Percentiles rank a stretch among this genome's conserved stretches.
Conservation (phyloP, 2,888 invertebrate genomes). For the Mythimna lalbum region DNA sequence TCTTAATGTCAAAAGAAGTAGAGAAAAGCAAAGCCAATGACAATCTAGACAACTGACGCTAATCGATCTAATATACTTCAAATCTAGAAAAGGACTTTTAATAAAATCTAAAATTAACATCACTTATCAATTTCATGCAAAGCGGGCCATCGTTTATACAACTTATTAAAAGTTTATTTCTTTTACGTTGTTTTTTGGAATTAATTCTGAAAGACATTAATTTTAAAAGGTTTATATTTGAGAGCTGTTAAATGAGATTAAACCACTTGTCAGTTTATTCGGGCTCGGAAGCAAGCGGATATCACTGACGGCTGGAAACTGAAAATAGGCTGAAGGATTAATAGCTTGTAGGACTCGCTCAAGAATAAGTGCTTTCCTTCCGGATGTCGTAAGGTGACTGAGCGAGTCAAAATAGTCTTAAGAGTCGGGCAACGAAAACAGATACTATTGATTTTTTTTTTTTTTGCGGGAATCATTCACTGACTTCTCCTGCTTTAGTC, state of each 20-base stretch:
- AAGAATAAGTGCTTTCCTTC: conserved; percentile 15
- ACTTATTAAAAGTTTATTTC: conserved; percentile 23
- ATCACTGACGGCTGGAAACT: not conserved
- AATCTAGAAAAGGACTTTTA: not conserved
- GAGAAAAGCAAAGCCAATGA: not conserved
- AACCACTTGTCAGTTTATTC: conserved; percentile 34
- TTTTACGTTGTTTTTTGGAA: conserved; percentile 12
- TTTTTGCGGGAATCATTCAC: too few species aligned
- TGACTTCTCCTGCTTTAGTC: too few species aligned
- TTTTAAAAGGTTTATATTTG: conserved; percentile 46
- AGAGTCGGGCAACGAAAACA: not conserved
- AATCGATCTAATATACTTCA: not conserved
- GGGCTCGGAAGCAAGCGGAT: conserved; percentile 45
- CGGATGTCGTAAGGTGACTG: not conserved
- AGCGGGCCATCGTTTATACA: not conserved
- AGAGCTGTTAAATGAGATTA: conserved; percentile 55
- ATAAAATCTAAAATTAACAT: not conserved
- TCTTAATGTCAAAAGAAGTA: not conserved
- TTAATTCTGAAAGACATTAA: conserved; percentile 9
- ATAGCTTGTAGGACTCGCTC: not conserved
- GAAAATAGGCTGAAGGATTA: conserved; percentile 26
- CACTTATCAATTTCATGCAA: not conserved
- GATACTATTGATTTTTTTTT: not conserved
- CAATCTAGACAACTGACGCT: not conserved
- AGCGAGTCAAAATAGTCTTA: not conserved